Conservation (phyloP, 2,888 invertebrate species). For the Nymphalis polychloros region DNA sequence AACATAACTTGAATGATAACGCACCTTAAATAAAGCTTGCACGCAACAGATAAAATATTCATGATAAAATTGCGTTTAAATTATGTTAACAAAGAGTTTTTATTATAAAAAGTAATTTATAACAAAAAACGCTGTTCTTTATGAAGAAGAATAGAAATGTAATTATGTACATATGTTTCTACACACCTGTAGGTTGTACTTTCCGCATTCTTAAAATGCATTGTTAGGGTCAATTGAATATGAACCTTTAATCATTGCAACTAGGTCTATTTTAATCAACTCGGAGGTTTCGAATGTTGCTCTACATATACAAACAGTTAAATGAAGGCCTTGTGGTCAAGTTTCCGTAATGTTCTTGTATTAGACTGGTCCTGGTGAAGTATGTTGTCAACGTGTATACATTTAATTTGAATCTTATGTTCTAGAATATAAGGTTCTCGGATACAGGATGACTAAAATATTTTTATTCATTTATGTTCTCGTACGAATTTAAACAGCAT, state of each 20-base stretch:
- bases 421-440: conserved; percentile 5
- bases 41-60: too few species aligned
- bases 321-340: conserved; percentile 71
- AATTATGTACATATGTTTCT: conserved; percentile 35
- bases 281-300: conserved; percentile 44
- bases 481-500: conserved; percentile 17
- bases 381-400: conserved; percentile 27
- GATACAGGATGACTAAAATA: neutral
- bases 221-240: conserved; percentile 27
- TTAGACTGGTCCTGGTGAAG: conserved; percentile 48
- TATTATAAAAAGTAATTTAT: conserved; percentile 2
- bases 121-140: conserved; percentile 11
- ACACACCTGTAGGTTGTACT: conserved; percentile 35
- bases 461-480: conserved; percentile 3
- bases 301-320: conserved; percentile 61
- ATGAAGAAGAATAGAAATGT: conserved; percentile 39
- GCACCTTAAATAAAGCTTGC: too few species aligned
- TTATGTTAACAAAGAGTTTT: neutral
- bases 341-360: conserved; percentile 68
- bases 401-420: conserved; percentile 27
- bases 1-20: too few species aligned
- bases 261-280: conserved; percentile 32
- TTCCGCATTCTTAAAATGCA: conserved; percentile 46
- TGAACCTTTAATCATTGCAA: conserved; percentile 14
- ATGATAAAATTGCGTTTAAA: neutral